Evolutionary conservation across 2,888 invertebrate species (phyloP), one percentile per base, ranked within the genome.

Genomic region (Euproctis similis): DNA sequence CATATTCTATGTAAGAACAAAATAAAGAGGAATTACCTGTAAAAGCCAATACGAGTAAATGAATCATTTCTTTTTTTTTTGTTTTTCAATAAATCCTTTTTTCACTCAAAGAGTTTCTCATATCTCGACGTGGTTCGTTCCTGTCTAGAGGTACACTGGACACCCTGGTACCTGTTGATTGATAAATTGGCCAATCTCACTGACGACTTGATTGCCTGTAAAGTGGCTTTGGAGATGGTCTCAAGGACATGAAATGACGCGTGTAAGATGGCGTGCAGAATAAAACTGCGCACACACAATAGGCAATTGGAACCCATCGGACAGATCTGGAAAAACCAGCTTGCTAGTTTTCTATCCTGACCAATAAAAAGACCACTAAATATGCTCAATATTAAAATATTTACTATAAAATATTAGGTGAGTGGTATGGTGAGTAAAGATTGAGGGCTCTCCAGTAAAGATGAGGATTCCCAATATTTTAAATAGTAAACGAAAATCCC

Each of bases 181-280:
- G 70, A 36, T 65, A 72, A 81, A 81, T 78, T 77, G 74, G 42
- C 54, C 77, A 75, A 76, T 77, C 55, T 51, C 26, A 34, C 46
- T 38, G 48, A 45, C 42, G 37, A 39, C 58, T 53, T 62, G 64
- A 61, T 62, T 70, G 69, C 60, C 19, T 65, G 53, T 53, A 53
- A 55, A 61, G 57, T 65, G 67, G 57, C 35, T 59, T 47, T 46
- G 53, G 55, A 60, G 66, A 65, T 62, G 64, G 54, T 55, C 42
- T 59, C 78, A 80, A 80, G 78, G 78, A 74, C 80, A 62, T 5
- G 27, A 27, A 21, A 31, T 48, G 47, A 50, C 47, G 47, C 32
- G 34, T 31, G 29, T 31, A 25, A 27, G 20, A 46, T 20, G 20
- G 34, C 12, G 34, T 47, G 23, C 34, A 34, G 4, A 30, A 16